phyloP scores from a whole-genome alignment of 2,888 invertebrate genomes.

The Pyrocoelia pectoralis region DNA sequence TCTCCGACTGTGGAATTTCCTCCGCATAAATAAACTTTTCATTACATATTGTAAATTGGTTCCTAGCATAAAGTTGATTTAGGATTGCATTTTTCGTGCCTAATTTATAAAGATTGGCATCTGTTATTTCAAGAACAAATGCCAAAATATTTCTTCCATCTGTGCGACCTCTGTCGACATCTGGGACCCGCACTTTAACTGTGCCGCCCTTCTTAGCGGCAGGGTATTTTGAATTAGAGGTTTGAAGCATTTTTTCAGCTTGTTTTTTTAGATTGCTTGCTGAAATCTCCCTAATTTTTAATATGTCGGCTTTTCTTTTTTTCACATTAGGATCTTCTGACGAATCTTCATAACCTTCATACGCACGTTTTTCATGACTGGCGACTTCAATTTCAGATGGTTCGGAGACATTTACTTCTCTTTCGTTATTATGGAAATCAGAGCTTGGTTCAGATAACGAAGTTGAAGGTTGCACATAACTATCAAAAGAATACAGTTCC shows the following conservation, averaged over 20 bases:
- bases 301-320: conserved; percentile 9
- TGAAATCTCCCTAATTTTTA: too few relatives aligned
- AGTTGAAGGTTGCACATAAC: too few relatives aligned
- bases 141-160: neutral
- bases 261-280: conserved; percentile 18
- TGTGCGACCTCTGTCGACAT: neutral
- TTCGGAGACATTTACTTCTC: conserved; percentile 1
- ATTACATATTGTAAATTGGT: neutral
- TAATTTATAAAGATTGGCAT: neutral
- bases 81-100: neutral
- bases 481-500: neutral
- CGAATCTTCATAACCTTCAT: neutral
- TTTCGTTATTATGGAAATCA: conserved; percentile 9
- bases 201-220: conserved; percentile 19
- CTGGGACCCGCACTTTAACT: conserved; percentile 16
- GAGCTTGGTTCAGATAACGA: conserved; percentile 2
- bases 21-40: neutral
- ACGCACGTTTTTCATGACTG: too few relatives aligned
- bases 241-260: conserved; percentile 29
- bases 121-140: neutral
- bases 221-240: conserved; percentile 24
- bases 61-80: neutral
- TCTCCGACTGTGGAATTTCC: neutral
- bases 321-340: conserved; percentile 7
- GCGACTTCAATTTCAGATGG: neutral